Evolutionary conservation across 2,113 vertebrate species (phyloP), one percentile per base, ranked within the genome.

Genomic region (Brachypodius melanocephalos): DNA sequence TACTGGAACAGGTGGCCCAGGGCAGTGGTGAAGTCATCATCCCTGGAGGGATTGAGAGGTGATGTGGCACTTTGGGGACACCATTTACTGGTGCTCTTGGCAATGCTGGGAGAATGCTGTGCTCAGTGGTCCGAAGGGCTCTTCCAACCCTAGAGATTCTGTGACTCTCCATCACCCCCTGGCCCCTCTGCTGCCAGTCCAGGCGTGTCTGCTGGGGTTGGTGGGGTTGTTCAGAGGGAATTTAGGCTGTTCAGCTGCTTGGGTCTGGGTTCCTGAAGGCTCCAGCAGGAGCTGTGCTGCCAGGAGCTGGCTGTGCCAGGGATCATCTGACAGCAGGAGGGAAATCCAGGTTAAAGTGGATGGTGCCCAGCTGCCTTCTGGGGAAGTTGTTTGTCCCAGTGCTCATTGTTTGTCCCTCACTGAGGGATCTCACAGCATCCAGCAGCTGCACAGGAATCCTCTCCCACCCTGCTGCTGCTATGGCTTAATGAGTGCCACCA

Each of bases 401-500:
- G 40, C 49, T 66, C 2, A 0, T 4, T 31, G 65, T 62, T 72
- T 34, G 75, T 26, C 42, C 76, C 69, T 36, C 6, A 0, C 55
- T 1, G 12, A 4, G 4, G 34, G 62, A 7, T 63, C 57, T 67
- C 32, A 29, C 6, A 13, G 42, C 38, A 43, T 7, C n/a, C 89
- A n/a, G 52, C 43, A 1, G 36, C 6, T 28, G 26, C 8, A 0
- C 54, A 26, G 69, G 89, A 62, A 72, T 89, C n/a, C 34, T 71
- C 43, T 32, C 43, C 45, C n/a, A 4, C 32, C 36, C 61, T 81
- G 69, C 91, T 65, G 9, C 24, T 19, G 8, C 16, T 15, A 1
- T 43, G 10, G 8, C 57, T 57, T 89, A 81, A 68, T 58, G 67
- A 93, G 46, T 46, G 45, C 28, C 83, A 84, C 72, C 43, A 19